Percentiles rank a stretch among this genome's conserved stretches.
Conservation (phyloP, 2,113 vertebrate species). For the Charadrius vociferus region DNA sequence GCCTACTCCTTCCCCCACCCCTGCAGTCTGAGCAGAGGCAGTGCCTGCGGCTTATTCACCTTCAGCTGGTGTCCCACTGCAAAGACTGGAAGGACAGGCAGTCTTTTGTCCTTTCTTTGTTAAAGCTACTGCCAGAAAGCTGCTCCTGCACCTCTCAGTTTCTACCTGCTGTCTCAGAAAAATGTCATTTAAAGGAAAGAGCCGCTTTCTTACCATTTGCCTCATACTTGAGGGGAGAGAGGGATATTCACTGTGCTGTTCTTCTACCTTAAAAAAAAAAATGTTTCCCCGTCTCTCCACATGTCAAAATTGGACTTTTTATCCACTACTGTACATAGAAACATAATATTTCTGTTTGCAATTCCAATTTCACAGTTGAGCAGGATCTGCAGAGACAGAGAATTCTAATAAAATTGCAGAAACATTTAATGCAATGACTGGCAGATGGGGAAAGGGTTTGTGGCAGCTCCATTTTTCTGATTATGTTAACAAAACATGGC, state of each 20-base stretch:
- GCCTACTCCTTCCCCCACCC: neutral
- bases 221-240: neutral
- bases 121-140: neutral
- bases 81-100: neutral
- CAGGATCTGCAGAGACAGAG: constrained; percentile 78
- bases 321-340: constrained; percentile 71
- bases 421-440: constrained; percentile 80
- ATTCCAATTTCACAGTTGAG: constrained; percentile 86
- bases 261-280: neutral
- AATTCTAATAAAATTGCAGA: constrained; percentile 81
- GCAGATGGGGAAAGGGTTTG: constrained; percentile 74
- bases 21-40: neutral
- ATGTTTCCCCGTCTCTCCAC: constrained; percentile 13
- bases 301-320: constrained; percentile 70
- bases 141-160: neutral
- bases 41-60: neutral
- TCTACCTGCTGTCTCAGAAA: neutral
- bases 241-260: neutral
- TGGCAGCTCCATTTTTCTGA: constrained; percentile 78
- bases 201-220: neutral
- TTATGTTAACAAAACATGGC: constrained; percentile 81
- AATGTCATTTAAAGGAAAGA: neutral
- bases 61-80: neutral
- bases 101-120: neutral
- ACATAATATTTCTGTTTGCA: constrained; percentile 83